A percentile compares a stretch with the other conserved stretches of the same genome.
Evolutionary conservation across 2,888 invertebrate species (phyloP).

Genomic region (Torymus aiolomorphi): DNA sequence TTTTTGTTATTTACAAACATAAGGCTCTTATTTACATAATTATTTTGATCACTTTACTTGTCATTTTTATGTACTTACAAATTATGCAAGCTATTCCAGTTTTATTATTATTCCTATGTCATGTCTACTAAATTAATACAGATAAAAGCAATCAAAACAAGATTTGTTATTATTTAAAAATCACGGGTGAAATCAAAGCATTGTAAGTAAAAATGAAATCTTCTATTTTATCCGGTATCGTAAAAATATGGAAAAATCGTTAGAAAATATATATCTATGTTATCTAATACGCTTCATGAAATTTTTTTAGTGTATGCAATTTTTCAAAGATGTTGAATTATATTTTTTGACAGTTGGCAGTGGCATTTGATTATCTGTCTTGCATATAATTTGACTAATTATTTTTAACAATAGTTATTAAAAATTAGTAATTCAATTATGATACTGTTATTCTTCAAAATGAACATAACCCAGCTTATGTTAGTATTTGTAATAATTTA

Average conservation of each 20-base stretch:
- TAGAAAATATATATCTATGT: slow-evolving; percentile 3
- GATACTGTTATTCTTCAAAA: neutral
- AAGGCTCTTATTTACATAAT: slow-evolving; percentile 44
- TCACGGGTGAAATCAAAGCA: neutral
- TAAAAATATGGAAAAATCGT: neutral
- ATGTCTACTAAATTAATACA: slow-evolving; percentile 1
- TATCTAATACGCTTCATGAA: neutral
- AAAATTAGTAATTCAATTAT: no score
- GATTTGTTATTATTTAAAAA: neutral
- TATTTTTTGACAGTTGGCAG: slow-evolving; percentile 30
- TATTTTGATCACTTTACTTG: slow-evolving; percentile 29
- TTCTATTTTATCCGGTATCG: neutral
- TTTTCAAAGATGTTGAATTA: slow-evolving; percentile 2
- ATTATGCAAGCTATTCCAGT: slow-evolving; percentile 22
- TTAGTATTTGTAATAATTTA: slow-evolving; percentile 13
- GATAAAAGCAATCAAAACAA: neutral
- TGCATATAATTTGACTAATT: neutral
- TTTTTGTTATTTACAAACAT: slow-evolving; percentile 46
- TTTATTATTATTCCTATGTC: neutral
- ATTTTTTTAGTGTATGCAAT: neutral
- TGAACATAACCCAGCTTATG: neutral
- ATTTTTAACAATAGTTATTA: neutral
- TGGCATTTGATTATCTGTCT: slow-evolving; percentile 21
- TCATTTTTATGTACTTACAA: slow-evolving; percentile 24
- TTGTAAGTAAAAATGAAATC: neutral